phyloP scores from a whole-genome alignment of 1,140 invertebrate species.

The Pseudomyrmex flavicornis region DNA sequence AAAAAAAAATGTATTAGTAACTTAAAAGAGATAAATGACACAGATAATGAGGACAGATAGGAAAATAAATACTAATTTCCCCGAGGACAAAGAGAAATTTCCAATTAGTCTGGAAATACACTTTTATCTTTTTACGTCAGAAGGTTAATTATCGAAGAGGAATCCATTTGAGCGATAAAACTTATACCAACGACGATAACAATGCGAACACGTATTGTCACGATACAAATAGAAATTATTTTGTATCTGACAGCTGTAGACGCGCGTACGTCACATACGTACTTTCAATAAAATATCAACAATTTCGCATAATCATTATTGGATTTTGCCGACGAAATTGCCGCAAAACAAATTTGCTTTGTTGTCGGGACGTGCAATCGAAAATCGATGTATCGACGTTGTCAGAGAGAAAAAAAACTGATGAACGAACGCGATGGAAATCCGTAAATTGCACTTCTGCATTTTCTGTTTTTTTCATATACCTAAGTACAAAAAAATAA shows the following conservation, averaged over 20 bases:
- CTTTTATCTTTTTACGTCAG: neutral
- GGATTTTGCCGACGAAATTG: constrained; percentile 4
- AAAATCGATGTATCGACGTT: constrained; percentile 1
- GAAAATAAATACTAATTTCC: neutral
- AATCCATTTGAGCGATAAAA: neutral
- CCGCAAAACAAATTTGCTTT: constrained; percentile 19
- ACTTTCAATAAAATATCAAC: constrained; percentile 9
- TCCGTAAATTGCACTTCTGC: neutral
- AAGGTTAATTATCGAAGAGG: neutral
- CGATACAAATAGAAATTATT: neutral
- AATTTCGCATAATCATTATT: neutral
- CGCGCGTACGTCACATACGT: no score
- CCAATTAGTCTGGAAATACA: neutral
- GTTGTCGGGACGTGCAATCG: constrained; percentile 6
- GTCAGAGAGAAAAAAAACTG: neutral
- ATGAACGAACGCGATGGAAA: neutral
- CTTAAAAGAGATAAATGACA: no score
- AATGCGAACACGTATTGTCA: neutral
- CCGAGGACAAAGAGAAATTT: neutral
- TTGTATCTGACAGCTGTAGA: neutral
- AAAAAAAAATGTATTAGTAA: neutral
- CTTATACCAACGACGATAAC: neutral
- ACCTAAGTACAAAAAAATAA: neutral
- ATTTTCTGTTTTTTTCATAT: neutral
- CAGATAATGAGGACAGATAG: no score